Base-by-base conservation (phyloP, 2,888 invertebrate genomes). In the Drosophila infuscata region DNA sequence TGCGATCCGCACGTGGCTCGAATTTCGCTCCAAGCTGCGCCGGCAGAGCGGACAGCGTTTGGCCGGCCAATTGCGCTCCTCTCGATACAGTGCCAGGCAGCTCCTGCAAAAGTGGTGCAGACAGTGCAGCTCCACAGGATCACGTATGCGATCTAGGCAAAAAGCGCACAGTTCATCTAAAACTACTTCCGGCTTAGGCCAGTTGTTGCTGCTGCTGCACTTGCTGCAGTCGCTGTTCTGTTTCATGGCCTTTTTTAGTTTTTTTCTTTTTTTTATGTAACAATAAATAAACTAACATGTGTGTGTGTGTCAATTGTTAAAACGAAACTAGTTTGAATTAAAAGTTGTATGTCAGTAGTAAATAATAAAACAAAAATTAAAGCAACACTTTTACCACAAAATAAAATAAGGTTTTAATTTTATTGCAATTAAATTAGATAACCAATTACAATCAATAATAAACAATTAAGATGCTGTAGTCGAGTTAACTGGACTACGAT, bases 21-120 rank as follows among this genome's bases (percentile, higher is more conserved):
- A n/a, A 1, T 2, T 17, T 7, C n/a, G 15, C 1, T 30, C 8
- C 52, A 83, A 32, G n/a, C 46, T 48, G 59, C 80, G 46, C 0
- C 86, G 78, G 25, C 86, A 87, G 20, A 87, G 38, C 2, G 86
- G 90, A 61, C 86, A 87, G 3, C 64, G 56, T 1, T 69, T 62
- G 32, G 88, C 88, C 54, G 36, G 58, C 84, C 84, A 84, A 7
- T 20, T 29, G 33, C 81, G 67, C 5, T 72, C 81, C 66, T 86
- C 78, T 4, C 58, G 51, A 35, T 76, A 87, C 8, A 56, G 8
- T 3, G 33, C 46, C 36, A 77, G 46, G 43, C 90, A 87, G 11
- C 43, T 35, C 9, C 59, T 49, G 59, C 90, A 87, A 20, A 82
- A 90, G 9, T 62, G 36, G 12, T 88, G 86, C 11, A 9, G 66